Conservation (phyloP, 2,113 vertebrate genomes). For the Zootoca vivipara region DNA sequence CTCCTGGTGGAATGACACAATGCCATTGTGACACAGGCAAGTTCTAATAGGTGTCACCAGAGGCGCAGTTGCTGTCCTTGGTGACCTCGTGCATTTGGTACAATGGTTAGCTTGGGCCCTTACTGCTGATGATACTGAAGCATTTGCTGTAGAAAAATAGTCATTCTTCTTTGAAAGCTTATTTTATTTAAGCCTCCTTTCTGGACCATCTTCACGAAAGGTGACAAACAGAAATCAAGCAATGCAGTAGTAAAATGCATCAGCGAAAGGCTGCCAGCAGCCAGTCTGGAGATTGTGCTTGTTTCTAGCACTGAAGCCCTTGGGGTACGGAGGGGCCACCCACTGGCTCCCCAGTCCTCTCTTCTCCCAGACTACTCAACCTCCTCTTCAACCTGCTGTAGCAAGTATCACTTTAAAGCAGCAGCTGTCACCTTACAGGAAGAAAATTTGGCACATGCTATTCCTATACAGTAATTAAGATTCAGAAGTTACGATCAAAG, state of each 20-base stretch:
- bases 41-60: not conserved
- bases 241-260: not conserved
- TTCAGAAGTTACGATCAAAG: not conserved
- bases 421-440: not conserved
- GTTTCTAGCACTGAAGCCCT: not conserved
- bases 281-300: not conserved
- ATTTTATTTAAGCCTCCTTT: no score
- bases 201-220: no score
- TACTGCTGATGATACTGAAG: not conserved
- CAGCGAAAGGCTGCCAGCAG: not conserved
- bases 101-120: not conserved
- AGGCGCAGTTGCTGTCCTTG: not conserved
- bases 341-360: not conserved
- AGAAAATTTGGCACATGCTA: not conserved
- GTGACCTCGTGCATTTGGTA: not conserved
- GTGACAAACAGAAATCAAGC: no score
- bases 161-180: not conserved
- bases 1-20: not conserved
- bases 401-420: not conserved
- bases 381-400: not conserved
- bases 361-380: not conserved
- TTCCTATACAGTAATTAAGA: not conserved
- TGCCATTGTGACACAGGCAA: not conserved
- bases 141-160: not conserved
- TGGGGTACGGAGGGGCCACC: not conserved